These are phyloP conservation scores for Cyrtorhinus lividipennis DNA, from an alignment of 1,140 invertebrate genomes.

Conservation along the genomic window DNA sequence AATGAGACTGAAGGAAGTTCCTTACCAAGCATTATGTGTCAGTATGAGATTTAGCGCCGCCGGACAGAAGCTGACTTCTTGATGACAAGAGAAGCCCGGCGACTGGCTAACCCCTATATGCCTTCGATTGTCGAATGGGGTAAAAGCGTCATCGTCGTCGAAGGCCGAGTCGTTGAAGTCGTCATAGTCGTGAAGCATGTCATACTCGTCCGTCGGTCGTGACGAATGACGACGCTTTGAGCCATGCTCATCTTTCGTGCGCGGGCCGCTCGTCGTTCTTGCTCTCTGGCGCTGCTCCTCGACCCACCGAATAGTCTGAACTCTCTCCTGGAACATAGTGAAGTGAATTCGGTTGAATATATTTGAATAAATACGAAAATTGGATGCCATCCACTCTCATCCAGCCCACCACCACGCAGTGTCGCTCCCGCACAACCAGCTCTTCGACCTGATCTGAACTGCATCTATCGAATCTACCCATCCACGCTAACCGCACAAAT, in stretches of 20 bases:
- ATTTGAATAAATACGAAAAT: too few relatives aligned
- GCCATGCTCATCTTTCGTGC: constrained; percentile 14
- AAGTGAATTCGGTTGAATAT: too few relatives aligned
- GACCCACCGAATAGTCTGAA: constrained; percentile 24
- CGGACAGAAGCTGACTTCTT: background rate
- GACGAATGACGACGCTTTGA: constrained; percentile 17
- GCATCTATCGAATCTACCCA: too few relatives aligned
- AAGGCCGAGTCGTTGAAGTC: constrained; percentile 21
- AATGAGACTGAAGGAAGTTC: too few relatives aligned
- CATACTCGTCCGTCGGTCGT: constrained; percentile 23
- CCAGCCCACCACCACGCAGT: too few relatives aligned
- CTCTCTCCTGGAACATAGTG: constrained; percentile 28
- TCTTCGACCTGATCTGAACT: too few relatives aligned
- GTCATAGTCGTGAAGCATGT: constrained; percentile 25
- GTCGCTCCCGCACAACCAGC: too few relatives aligned
- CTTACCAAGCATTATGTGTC: too few relatives aligned
- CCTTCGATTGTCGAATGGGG: constrained; percentile 10
- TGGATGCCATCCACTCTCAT: too few relatives aligned
- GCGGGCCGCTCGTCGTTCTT: constrained; percentile 8
- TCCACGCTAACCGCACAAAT: too few relatives aligned
- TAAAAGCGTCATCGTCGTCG: constrained; percentile 21
- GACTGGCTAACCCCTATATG: constrained; percentile 4
- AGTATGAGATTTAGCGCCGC: background rate
- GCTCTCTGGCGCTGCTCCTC: constrained; percentile 11
- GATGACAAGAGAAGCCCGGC: constrained; percentile 1